Evolutionary conservation across 1,140 invertebrate genomes (phyloP), one percentile per base, ranked within the genome.

Genomic region (Cyrtorhinus lividipennis): DNA sequence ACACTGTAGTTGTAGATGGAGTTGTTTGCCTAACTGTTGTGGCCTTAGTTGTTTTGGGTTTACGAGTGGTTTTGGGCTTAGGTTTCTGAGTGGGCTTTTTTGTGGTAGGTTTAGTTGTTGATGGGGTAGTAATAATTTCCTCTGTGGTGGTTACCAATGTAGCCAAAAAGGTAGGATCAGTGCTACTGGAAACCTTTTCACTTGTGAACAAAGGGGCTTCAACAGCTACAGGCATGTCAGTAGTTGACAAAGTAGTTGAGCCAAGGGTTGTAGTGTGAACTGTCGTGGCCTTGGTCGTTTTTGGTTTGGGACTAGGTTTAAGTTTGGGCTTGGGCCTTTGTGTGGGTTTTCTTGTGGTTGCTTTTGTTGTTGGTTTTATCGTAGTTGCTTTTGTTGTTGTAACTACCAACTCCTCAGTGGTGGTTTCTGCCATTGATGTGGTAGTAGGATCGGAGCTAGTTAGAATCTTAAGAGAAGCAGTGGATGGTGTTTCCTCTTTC

Each of bases 321-420:
- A 18, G 63, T 63, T 0, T 63, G 25, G 15, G 24, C 60, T 59
- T 23, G 27, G 56, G 44, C 61, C 22, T 59, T 64, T 27, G 62
- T 1, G 64, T 63, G 15, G 58, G 45, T 59, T 44, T 58, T 45
- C 15, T 15, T 2, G 59, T 66, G 45, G 62, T 63, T 27, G 63
- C 56, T 45, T 5, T 59, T 26, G 44, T 62, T 44, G 56, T 30
- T 59, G 23, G 23, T 56, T 45, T 58, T 27, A 23, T 59, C 15
- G 63, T 63, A 62, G 63, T 62, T 24, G 63, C 13, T 64, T 45
- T 56, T 20, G 23, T 25, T 45, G 45, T 61, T 58, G n/a, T n/a
- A n/a, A n/a, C n/a, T n/a, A n/a, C n/a, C n/a, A 22, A 18, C 26
- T 38, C 5, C 26, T 60, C 8, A n/a, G 24, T 20, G 24, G 38